These are phyloP conservation scores for Lepus timidus DNA, from an alignment of 2,113 vertebrate genomes.

Conservation along the genomic window DNA sequence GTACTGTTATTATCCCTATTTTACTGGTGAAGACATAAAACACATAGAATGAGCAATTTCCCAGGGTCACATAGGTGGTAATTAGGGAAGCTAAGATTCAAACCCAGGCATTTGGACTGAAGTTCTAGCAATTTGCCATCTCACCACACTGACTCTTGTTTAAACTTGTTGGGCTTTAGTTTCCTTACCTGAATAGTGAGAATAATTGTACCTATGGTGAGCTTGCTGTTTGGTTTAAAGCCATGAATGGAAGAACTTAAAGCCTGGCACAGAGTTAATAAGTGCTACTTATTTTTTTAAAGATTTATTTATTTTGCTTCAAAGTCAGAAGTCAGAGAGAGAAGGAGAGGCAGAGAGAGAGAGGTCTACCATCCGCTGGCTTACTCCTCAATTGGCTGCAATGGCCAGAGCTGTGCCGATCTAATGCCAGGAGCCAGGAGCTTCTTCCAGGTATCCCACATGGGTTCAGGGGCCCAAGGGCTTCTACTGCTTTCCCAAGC, in stretches of 20 bases:
- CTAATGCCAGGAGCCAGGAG: too few relatives aligned
- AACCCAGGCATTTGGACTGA: background rate
- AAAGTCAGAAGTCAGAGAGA: too few relatives aligned
- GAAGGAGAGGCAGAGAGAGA: too few relatives aligned
- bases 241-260: conserved; percentile 13
- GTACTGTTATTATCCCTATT: background rate
- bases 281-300: background rate
- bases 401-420: too few relatives aligned
- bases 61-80: background rate
- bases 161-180: background rate
- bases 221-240: conserved; percentile 27
- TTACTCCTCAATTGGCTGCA: too few relatives aligned
- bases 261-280: background rate
- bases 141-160: background rate
- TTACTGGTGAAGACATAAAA: conserved; percentile 44
- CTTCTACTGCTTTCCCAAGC: too few relatives aligned
- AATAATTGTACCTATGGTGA: background rate
- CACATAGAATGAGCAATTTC: background rate
- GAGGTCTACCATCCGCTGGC: too few relatives aligned
- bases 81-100: background rate
- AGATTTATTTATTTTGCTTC: too few relatives aligned
- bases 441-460: too few relatives aligned
- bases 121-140: background rate
- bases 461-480: too few relatives aligned
- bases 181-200: background rate